Evolutionary conservation across 2,888 invertebrate species (phyloP).

Genomic region (Trissoscelio sp.): DNA sequence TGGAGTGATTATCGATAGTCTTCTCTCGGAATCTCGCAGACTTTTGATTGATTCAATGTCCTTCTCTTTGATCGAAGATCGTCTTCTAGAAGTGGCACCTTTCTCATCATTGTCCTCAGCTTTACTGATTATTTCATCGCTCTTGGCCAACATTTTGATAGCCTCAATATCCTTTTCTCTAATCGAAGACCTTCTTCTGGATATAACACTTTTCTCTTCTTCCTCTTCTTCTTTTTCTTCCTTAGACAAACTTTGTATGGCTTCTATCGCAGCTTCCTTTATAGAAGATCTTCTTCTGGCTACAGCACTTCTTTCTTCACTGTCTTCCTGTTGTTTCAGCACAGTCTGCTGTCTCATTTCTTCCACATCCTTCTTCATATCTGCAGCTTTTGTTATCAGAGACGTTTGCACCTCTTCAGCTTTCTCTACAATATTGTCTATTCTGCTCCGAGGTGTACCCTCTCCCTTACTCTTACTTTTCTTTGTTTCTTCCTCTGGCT

Average conservation of each 20-base stretch:
- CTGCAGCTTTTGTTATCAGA: slow-evolving; percentile 76
- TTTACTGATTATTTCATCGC: slow-evolving; percentile 72
- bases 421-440: slow-evolving; percentile 76
- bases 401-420: slow-evolving; percentile 74
- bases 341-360: slow-evolving; percentile 74
- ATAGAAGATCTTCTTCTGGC: slow-evolving; percentile 63
- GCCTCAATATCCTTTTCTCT: slow-evolving; percentile 50
- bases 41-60: slow-evolving; percentile 69
- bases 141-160: slow-evolving; percentile 72
- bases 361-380: slow-evolving; percentile 77
- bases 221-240: slow-evolving; percentile 62
- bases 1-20: slow-evolving; percentile 41
- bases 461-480: slow-evolving; percentile 64
- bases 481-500: slow-evolving; percentile 40
- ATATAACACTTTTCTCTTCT: slow-evolving; percentile 73
- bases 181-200: slow-evolving; percentile 29
- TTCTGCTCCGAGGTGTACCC: slow-evolving; percentile 68
- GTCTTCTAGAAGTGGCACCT: slow-evolving; percentile 62
- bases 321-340: slow-evolving; percentile 52
- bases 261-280: slow-evolving; percentile 74
- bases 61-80: slow-evolving; percentile 48
- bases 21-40: slow-evolving; percentile 41
- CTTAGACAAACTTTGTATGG: slow-evolving; percentile 68
- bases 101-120: slow-evolving; percentile 74
- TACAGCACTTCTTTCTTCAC: slow-evolving; percentile 74